Conservation (phyloP, 1,140 invertebrate species). For the Papilio polyxenes region DNA sequence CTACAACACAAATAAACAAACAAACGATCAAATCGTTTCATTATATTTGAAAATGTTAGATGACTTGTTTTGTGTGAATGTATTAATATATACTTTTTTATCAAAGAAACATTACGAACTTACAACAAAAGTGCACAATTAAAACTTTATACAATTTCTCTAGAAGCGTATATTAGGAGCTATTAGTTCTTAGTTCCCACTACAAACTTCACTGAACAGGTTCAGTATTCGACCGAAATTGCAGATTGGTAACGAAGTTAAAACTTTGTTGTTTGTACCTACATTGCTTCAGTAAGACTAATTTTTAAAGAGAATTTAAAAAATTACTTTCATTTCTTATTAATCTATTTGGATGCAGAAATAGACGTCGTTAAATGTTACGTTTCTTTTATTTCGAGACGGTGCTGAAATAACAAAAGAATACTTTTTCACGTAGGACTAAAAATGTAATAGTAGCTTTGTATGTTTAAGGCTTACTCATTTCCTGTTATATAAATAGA, state of each 20-base stretch:
- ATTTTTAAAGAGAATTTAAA: not conserved
- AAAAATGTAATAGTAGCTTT: not conserved
- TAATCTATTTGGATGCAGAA: not conserved
- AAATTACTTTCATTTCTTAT: not conserved
- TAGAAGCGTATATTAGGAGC: not conserved
- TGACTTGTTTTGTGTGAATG: too few relatives aligned
- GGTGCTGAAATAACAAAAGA: conserved; percentile 2
- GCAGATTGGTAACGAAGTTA: conserved; percentile 20
- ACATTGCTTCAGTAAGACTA: not conserved
- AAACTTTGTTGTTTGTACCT: not conserved
- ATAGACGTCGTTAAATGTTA: not conserved
- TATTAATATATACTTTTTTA: too few relatives aligned
- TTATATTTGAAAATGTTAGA: too few relatives aligned
- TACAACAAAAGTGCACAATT: not conserved
- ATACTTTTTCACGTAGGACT: not conserved
- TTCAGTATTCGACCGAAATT: not conserved
- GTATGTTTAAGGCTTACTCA: not conserved
- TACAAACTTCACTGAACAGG: conserved; percentile 11
- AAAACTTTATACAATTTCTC: not conserved
- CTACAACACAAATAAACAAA: too few relatives aligned
- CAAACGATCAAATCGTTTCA: too few relatives aligned
- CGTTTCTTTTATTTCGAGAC: not conserved
- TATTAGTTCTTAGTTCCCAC: not conserved
- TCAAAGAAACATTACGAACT: not conserved
- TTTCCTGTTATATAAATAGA: not conserved